Evolutionary conservation across 2,888 invertebrate genomes (phyloP), one percentile per base, ranked within the genome.

Genomic region (Stenotaenia linearis): DNA sequence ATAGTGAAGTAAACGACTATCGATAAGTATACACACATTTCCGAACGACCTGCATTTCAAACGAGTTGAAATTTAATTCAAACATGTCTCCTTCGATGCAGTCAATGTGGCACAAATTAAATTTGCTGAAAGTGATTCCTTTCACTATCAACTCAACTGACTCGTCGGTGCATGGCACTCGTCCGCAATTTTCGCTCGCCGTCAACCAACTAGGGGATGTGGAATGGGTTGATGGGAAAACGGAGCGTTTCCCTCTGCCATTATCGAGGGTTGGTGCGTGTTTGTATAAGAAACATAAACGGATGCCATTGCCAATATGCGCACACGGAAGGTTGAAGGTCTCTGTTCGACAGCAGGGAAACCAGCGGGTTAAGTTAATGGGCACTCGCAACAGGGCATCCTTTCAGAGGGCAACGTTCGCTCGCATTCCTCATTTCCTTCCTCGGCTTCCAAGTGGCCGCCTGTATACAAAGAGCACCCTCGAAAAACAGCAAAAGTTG

Each of bases 31-130:
- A 61, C 61, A 61, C 45, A 40, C n/a, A n/a, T 45, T 23, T 61
- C 12, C 9, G 15, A 12, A 61, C 25, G 25, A 23, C 25, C 25
- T 61, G 61, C 61, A 61, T 61, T 61, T 61, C 61, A 61, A 61
- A 61, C 61, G 61, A 25, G 61, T 61, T 61, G 61, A 61, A 61
- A 61, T 61, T 61, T 61, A 61, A 61, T 61, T 61, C 61, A 61
- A 61, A 61, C 61, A 61, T 61, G 61, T 61, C 61, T 61, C 61
- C 61, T 61, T 61, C 61, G 61, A 61, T 61, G 61, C 61, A 61
- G 61, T 61, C 61, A 61, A 61, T 61, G 61, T 61, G 61, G 61
- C 61, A 61, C 61, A 61, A 61, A 61, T 61, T 61, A 61, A 61
- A 61, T 61, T 61, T 61, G 61, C 61, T 61, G 61, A 61, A 61